A percentile compares a stretch with the other conserved stretches of the same genome.
phyloP scores from a whole-genome alignment of 2,888 invertebrate species.

The Hesperia comma region DNA sequence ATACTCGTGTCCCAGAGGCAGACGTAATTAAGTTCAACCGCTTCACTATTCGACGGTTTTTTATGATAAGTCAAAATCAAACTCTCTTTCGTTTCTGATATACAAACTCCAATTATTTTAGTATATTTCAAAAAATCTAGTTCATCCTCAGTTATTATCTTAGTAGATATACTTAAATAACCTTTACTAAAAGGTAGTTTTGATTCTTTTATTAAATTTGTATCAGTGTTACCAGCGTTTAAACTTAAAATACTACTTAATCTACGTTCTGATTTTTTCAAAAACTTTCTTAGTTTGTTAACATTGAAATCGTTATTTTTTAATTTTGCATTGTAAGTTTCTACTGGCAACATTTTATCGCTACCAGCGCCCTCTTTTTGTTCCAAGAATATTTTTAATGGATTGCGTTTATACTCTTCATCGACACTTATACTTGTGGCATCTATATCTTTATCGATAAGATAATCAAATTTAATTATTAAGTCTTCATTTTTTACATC shows the following conservation, averaged over 20 bases:
- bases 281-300: conserved; percentile 60
- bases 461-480: conserved; percentile 22
- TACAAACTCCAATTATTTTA: conserved; percentile 57
- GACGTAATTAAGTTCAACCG: conserved; percentile 54
- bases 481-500: conserved; percentile 57
- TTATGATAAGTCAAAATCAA: conserved; percentile 66
- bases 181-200: conserved; percentile 71
- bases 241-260: conserved; percentile 60
- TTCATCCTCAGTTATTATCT: conserved; percentile 51
- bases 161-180: conserved; percentile 55
- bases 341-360: conserved; percentile 63
- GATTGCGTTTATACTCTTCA: conserved; percentile 61
- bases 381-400: conserved; percentile 70
- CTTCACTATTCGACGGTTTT: conserved; percentile 45
- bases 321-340: conserved; percentile 63
- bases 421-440: conserved; percentile 38
- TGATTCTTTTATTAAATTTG: conserved; percentile 55
- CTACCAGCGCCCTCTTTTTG: conserved; percentile 73
- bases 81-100: conserved; percentile 65
- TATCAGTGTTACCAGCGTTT: conserved; percentile 57
- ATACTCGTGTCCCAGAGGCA: conserved; percentile 74
- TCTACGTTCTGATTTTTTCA: conserved; percentile 65
- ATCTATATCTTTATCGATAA: conserved; percentile 1
- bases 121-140: conserved; percentile 54
- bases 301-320: conserved; percentile 58